Evolutionary conservation across 2,113 vertebrate species (phyloP), one percentile per base, ranked within the genome.

Genomic region (Lucifuga dentata): DNA sequence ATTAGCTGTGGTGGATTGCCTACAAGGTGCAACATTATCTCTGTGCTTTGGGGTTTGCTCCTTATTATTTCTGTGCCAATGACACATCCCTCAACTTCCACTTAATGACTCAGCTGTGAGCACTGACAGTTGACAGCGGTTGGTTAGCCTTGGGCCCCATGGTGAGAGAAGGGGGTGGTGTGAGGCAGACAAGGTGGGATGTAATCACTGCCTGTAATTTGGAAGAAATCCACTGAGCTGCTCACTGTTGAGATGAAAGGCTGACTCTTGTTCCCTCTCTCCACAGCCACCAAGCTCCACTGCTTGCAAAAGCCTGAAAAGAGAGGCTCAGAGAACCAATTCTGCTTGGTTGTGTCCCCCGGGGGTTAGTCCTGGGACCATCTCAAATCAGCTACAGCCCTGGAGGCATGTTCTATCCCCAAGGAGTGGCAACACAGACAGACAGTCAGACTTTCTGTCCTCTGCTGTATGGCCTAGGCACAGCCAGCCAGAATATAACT

Each of bases 201-300:
- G 86, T 80, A 86, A 89, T 88, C 88, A 85, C 84, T 86, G 71
- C 76, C 78, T 89, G 81, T 88, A 91, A 91, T 91, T 90, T 91
- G 69, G 78, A 90, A 73, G 71, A 89, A 88, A 90, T 87, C 78
- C 88, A 78, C 84, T 57, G 74, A 85, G 84, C 82, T 67, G 73
- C 74, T 88, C 74, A 51, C 69, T 83, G 78, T 81, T 58, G 39
- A 86, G 84, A 91, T 89, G 81, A 86, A 91, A 90, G 85, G 55
- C 52, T 58, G 69, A 53, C 61, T 71, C 73, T 78, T 83, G 72
- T 82, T 62, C 60, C 5, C 16, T 69, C 70, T 71, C 73, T 76
- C 57, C 33, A 16, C 70, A 71, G 69, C 55, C 59, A 80, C 68
- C 73, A 26, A 86, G 86, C 84, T 80, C 58, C 59, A 26, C 72